Conservation (phyloP, 2,888 invertebrate genomes). For the Deroplatys truncata region DNA sequence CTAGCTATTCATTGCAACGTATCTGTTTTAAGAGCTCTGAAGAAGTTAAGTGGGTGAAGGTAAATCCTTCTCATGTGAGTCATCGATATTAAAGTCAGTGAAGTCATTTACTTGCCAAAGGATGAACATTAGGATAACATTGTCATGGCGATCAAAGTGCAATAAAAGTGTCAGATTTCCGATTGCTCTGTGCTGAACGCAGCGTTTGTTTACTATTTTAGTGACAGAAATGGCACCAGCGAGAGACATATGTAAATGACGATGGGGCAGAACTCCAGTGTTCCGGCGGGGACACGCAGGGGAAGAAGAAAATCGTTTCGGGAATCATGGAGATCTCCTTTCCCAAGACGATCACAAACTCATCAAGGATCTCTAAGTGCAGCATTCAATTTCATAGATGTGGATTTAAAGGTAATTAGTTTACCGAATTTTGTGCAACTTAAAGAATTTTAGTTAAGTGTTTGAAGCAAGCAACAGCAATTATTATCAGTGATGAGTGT, state of each 20-base stretch:
- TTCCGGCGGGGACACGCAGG: conserved; percentile 37
- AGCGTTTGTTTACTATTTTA: background rate
- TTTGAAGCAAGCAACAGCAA: too few species aligned
- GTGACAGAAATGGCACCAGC: background rate
- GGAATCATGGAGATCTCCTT: conserved; percentile 39
- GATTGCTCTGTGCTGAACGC: background rate
- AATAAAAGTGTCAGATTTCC: background rate
- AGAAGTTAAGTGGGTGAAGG: background rate
- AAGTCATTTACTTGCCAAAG: background rate
- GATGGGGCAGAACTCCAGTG: conserved; percentile 45
- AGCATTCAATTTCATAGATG: conserved; percentile 49
- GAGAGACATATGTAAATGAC: background rate
- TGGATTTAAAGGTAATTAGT: conserved; percentile 41
- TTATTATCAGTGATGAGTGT: too few species aligned
- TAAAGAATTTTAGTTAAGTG: too few species aligned
- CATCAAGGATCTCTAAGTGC: conserved; percentile 47
- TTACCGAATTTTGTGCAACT: background rate
- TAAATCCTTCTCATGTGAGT: background rate
- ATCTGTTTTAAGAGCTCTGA: background rate
- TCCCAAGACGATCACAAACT: conserved; percentile 41
- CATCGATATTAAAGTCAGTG: background rate
- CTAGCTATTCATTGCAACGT: background rate
- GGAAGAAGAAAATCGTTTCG: conserved; percentile 43
- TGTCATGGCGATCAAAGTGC: background rate
- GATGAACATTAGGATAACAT: background rate